Percentiles rank a stretch among this genome's conserved stretches.
Conservation (phyloP, 2,797 vertebrate genomes). For the Mionectes olivaceus region DNA sequence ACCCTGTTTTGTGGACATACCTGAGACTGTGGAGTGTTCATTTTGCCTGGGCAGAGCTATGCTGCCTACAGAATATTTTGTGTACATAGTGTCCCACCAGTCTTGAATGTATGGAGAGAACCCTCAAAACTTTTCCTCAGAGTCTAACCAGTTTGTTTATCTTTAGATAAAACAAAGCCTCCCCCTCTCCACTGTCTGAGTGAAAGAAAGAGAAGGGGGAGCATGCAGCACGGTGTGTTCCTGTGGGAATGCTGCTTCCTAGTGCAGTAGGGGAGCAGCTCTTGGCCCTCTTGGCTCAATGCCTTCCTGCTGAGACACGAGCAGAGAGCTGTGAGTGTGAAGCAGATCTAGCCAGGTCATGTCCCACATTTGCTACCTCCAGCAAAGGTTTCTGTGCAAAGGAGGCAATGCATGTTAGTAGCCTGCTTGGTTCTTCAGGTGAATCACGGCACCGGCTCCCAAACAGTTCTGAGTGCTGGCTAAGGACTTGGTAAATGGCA, state of each 20-base stretch:
- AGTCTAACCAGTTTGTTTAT: not conserved
- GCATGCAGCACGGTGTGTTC: accelerated
- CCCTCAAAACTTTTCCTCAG: not conserved
- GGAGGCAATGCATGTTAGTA: not conserved
- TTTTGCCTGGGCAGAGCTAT: not conserved
- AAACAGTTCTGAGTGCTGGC: not conserved
- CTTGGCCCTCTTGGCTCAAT: not conserved
- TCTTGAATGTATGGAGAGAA: not conserved
- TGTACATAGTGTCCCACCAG: not conserved
- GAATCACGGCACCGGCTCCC: not conserved
- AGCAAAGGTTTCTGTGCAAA: not conserved
- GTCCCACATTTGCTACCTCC: not conserved
- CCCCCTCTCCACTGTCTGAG: not conserved
- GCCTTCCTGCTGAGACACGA: not conserved
- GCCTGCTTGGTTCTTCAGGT: not conserved
- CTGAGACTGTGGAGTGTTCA: not conserved
- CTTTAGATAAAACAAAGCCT: not conserved
- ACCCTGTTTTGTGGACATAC: no score
- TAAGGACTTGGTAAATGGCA: not conserved
- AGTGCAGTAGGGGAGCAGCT: not conserved
- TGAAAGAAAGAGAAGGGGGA: not conserved
- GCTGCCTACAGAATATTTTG: not conserved
- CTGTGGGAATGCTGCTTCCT: not conserved
- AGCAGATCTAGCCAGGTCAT: not conserved
- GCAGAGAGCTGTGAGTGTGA: not conserved